Percentiles rank a stretch among this genome's conserved stretches.
These are phyloP conservation scores for Rhabdornis inornatus DNA, from an alignment of 2,113 vertebrate genomes.

Conservation along the genomic window DNA sequence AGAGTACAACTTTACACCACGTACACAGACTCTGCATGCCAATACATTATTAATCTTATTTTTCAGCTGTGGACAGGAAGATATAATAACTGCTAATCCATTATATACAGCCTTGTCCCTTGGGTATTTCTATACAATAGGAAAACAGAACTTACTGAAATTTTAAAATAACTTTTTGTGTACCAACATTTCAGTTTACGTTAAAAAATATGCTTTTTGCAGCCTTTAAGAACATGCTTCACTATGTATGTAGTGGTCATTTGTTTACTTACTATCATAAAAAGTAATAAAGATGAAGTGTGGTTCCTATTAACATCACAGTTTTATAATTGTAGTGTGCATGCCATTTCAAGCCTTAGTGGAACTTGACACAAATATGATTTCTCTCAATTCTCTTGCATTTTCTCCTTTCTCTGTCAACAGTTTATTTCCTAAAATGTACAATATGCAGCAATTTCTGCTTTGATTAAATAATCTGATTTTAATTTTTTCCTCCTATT, in stretches of 20 bases:
- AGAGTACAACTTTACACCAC: not conserved
- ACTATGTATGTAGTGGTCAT: not conserved
- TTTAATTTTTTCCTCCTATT: not conserved
- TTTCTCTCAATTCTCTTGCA: not conserved
- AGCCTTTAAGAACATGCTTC: not conserved
- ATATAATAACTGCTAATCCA: slow-evolving; percentile 1
- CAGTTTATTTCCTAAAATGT: not conserved
- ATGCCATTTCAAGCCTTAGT: not conserved
- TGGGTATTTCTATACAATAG: slow-evolving; percentile 11
- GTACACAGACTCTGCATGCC: not conserved
- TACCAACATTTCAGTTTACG: not conserved
- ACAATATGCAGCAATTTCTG: not conserved
- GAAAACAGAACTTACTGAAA: not conserved
- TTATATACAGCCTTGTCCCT: not conserved
- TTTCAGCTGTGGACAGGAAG: slow-evolving; percentile 15
- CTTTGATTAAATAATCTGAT: not conserved
- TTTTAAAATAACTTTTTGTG: slow-evolving; percentile 9
- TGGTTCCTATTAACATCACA: not conserved
- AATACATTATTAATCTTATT: not conserved
- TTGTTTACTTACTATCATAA: not conserved
- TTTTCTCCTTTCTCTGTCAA: not conserved
- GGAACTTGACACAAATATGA: not conserved
- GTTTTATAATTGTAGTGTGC: not conserved
- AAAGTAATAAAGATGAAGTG: not conserved
- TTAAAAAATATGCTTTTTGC: not conserved